Conservation (phyloP, 2,888 invertebrate species). For the Clusia tigrina region DNA sequence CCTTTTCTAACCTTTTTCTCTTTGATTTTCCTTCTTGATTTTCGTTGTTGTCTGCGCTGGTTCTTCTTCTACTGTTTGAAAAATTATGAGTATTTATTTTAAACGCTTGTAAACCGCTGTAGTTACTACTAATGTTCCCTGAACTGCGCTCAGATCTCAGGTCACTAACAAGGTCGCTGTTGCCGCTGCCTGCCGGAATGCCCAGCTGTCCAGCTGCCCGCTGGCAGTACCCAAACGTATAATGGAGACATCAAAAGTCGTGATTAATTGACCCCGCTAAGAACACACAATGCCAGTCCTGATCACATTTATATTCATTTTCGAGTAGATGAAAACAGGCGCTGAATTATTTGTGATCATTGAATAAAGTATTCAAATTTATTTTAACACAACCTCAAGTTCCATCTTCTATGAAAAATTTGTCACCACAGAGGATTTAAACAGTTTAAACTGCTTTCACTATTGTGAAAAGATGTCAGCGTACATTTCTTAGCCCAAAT, state of each 20-base stretch:
- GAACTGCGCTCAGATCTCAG: too few relatives aligned
- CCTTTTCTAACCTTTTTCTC: too few relatives aligned
- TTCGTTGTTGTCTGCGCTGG: too few relatives aligned
- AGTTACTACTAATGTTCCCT: constrained; percentile 46
- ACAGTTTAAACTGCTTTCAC: neutral
- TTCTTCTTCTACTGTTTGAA: too few relatives aligned
- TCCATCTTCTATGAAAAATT: neutral
- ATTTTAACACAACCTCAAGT: constrained; percentile 15
- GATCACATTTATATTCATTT: constrained; percentile 1
- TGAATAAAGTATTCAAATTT: constrained; percentile 22
- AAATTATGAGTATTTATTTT: constrained; percentile 50
- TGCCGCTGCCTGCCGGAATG: too few relatives aligned
- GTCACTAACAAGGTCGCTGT: too few relatives aligned
- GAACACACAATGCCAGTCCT: too few relatives aligned
- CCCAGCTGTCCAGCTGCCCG: constrained; percentile 5
- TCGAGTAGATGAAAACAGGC: constrained; percentile 23
- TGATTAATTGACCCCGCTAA: constrained; percentile 38
- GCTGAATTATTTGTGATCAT: constrained; percentile 28
- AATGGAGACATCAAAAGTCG: constrained; percentile 36
- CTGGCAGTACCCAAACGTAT: constrained; percentile 27
- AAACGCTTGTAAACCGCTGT: constrained; percentile 51
- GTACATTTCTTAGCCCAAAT: neutral
- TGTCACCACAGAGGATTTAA: neutral
- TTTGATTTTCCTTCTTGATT: too few relatives aligned
- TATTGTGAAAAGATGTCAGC: neutral